Conservation (phyloP, 2,888 invertebrate species). For the Hanleya hanleyi region DNA sequence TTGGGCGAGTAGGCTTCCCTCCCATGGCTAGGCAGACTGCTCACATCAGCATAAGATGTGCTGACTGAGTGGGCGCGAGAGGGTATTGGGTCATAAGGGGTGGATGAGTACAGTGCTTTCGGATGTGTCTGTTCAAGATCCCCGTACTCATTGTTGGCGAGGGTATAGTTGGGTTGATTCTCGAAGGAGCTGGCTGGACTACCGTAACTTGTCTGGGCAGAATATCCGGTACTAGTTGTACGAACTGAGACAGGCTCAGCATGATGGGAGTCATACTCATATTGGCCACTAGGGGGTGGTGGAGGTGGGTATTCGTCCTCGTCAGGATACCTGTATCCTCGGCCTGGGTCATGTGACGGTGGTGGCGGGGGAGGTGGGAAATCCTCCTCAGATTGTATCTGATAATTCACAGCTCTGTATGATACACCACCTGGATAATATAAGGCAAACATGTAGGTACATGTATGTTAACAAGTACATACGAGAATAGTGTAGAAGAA, state of each 20-base stretch:
- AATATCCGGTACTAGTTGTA: not conserved
- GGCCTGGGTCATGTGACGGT: not conserved
- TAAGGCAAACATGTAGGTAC: too few species aligned
- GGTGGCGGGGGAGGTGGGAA: constrained; percentile 2
- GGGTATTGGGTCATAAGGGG: not conserved
- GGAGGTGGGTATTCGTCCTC: constrained; percentile 6
- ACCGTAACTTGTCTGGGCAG: not conserved
- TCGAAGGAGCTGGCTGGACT: not conserved
- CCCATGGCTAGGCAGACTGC: not conserved
- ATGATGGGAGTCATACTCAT: not conserved
- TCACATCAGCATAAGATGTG: constrained; percentile 5
- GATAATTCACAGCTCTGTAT: constrained; percentile 1
- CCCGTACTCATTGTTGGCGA: not conserved
- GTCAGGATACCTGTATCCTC: not conserved
- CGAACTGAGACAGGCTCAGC: not conserved
- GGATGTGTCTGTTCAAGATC: not conserved
- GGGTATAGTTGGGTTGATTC: not conserved
- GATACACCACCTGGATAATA: too few species aligned
- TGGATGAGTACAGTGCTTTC: not conserved
- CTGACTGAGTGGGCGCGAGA: not conserved
- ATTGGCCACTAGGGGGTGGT: not conserved
- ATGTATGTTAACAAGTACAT: too few species aligned
- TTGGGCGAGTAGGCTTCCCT: not conserved
- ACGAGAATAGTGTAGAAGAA: too few species aligned
- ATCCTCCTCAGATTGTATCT: not conserved